Evolutionary conservation across 2,113 vertebrate species (phyloP).

Genomic region (Cygnus buccinator): DNA sequence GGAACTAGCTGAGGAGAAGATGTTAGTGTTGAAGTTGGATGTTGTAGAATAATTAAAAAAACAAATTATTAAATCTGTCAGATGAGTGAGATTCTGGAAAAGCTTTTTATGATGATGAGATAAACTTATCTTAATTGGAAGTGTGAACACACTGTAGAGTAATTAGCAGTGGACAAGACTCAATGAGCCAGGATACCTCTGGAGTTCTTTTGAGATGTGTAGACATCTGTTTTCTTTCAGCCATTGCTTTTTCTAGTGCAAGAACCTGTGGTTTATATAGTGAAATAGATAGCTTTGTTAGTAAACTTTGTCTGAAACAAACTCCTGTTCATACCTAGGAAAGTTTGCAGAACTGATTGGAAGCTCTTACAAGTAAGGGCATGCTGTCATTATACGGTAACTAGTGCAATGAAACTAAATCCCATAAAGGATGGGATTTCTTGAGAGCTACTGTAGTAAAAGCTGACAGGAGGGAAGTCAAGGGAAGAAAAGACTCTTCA

Average conservation of each 20-base stretch:
- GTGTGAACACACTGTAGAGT: not conserved
- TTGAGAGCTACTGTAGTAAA: not conserved
- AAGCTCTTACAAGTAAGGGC: not conserved
- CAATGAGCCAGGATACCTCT: not conserved
- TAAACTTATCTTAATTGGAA: not conserved
- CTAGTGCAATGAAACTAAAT: not conserved
- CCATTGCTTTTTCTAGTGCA: not conserved
- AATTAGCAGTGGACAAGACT: not conserved
- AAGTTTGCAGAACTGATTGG: not conserved
- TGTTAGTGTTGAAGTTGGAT: not conserved
- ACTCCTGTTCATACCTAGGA: not conserved
- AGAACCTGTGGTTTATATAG: not conserved
- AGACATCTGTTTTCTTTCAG: not conserved
- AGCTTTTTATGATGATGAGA: not conserved
- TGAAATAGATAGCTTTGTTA: not conserved
- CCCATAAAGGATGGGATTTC: not conserved
- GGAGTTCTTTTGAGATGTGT: not conserved
- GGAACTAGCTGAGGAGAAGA: not conserved
- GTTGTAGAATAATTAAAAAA: not conserved
- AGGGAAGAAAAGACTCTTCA: not conserved
- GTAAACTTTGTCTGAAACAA: not conserved
- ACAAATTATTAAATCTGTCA: not conserved
- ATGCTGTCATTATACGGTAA: not conserved
- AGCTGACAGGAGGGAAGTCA: not conserved
- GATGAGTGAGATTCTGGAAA: not conserved